Evolutionary conservation across 1,140 invertebrate species (phyloP), one percentile per base, ranked within the genome.

Genomic region (Drosophila sproati): DNA sequence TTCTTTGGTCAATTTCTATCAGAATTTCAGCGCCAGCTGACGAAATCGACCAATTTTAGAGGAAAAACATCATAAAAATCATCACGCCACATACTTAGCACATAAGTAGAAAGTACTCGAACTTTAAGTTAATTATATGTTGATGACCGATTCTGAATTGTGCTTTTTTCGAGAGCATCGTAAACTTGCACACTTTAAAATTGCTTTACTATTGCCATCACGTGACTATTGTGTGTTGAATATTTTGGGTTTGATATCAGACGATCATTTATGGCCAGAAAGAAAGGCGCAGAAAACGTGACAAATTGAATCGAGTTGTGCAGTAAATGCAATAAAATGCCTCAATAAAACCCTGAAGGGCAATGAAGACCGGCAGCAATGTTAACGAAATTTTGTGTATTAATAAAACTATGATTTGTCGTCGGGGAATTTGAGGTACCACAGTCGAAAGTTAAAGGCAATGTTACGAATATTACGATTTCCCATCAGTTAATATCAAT

Each of bases 281-380:
- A 63, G 56, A 75, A 72, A 76, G 64, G 52, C 64, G 48, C 43
- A 56, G 3, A 5, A 74, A 85, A 85, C 73, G 77, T 86, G 77
- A 73, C 20, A 29, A 69, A 54, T 47, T 8, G 28, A 52, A 39
- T 8, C 0, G 12, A 12, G 0, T 12, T 12, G 4, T 56, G 45
- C 8, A 32, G 76, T 78, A 78, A 86, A 56, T 28, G 2, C 31
- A 35, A 62, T 62, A 37, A 37, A 37, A 5, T 61, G 56, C 63
- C 34, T 54, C 20, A 20, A 20, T 20, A 20, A 20, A 20, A 20
- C 20, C 20, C 20, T 20, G 20, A 20, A 1, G 10, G 39, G 2
- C 10, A 43, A 43, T 43, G n/a, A 43, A 43, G 6, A n/a, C 3
- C n/a, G 10, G 5, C n/a, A 8, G 3, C 4, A 3, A n/a, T 8